Conservation (phyloP, 1,140 invertebrate species). For the Procambarus virginalis region DNA sequence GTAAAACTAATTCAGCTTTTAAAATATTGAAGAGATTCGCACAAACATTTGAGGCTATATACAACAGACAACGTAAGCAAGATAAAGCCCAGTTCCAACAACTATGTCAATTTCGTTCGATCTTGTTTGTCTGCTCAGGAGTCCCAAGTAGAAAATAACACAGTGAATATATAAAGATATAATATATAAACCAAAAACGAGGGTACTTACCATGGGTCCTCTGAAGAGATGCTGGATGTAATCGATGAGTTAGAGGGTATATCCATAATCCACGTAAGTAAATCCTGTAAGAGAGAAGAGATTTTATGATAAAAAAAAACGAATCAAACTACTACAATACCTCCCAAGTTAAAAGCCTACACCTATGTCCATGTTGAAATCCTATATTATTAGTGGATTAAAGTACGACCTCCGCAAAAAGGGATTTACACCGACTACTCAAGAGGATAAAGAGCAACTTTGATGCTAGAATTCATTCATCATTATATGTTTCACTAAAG, state of each 20-base stretch:
- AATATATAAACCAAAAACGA: neutral
- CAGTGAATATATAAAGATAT: neutral
- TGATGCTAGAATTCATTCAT: neutral
- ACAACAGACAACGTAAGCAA: neutral
- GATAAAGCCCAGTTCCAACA: too few relatives aligned
- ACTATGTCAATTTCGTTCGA: neutral
- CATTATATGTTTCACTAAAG: neutral
- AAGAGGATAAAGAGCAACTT: too few relatives aligned
- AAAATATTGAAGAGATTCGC: too few relatives aligned
- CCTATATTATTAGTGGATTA: too few relatives aligned
- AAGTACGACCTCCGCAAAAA: too few relatives aligned
- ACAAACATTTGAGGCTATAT: too few relatives aligned
- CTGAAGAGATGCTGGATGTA: neutral
- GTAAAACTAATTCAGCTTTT: too few relatives aligned
- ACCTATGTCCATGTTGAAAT: too few relatives aligned
- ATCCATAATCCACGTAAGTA: slow-evolving; percentile 47
- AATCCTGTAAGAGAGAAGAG: slow-evolving; percentile 38
- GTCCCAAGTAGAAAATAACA: neutral
- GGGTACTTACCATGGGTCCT: slow-evolving; percentile 25
- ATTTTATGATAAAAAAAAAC: neutral
- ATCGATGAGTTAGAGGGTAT: slow-evolving; percentile 29
- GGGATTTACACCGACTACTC: too few relatives aligned
- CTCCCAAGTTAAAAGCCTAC: too few relatives aligned
- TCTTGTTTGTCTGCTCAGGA: neutral
- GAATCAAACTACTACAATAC: too few relatives aligned